Evolutionary conservation across 2,888 invertebrate species (phyloP).

Genomic region (Pemphredon lugubris): DNA sequence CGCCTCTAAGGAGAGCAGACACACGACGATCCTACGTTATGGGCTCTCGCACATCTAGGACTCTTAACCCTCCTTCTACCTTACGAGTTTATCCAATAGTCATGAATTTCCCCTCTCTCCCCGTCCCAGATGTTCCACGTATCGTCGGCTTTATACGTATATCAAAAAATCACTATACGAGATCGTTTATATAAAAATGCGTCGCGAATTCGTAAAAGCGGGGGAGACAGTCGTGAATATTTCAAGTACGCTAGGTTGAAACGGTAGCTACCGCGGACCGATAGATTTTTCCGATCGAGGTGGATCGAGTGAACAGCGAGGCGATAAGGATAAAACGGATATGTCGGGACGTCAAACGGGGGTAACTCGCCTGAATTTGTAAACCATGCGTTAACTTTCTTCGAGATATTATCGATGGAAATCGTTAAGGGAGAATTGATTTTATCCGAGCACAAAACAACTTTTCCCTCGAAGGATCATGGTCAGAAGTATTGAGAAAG

Average conservation of each 20-base stretch:
- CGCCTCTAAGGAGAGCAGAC: conserved; percentile 36
- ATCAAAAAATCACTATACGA: conserved; percentile 20
- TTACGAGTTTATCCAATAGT: conserved; percentile 60
- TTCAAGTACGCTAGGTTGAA: neutral
- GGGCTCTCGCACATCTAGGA: conserved; percentile 21
- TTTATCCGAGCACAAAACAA: too few relatives aligned
- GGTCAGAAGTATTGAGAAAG: too few relatives aligned
- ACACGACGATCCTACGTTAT: conserved; percentile 52
- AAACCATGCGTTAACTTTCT: too few relatives aligned
- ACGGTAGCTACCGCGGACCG: too few relatives aligned
- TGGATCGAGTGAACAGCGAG: too few relatives aligned
- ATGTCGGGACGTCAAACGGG: too few relatives aligned
- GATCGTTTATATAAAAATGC: neutral
- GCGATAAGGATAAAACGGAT: too few relatives aligned
- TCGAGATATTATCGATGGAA: too few relatives aligned
- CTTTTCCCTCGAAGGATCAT: too few relatives aligned
- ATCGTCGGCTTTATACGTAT: conserved; percentile 11
- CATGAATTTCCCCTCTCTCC: conserved; percentile 36
- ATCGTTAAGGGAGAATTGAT: too few relatives aligned
- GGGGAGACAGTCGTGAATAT: neutral
- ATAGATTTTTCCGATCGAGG: too few relatives aligned
- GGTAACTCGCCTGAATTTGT: too few relatives aligned
- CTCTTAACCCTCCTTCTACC: conserved; percentile 48
- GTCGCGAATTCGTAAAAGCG: neutral
- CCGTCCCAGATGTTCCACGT: conserved; percentile 12